phyloP scores from a whole-genome alignment of 2,888 invertebrate species.

The Emesis russula region DNA sequence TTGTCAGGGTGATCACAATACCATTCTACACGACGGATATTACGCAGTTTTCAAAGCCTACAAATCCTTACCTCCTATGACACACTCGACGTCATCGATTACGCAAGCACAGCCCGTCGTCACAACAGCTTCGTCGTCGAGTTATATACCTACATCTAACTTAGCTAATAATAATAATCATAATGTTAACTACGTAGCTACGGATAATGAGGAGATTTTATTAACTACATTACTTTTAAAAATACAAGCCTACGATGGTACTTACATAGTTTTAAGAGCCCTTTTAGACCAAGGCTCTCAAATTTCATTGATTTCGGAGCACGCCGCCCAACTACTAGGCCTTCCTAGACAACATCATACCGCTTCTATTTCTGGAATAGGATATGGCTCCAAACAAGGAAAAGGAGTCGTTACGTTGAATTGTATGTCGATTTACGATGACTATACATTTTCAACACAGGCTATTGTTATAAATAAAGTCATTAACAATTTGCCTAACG shows the following conservation, averaged over 20 bases:
- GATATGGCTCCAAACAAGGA: background rate
- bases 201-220: slow-evolving; percentile 22
- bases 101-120: slow-evolving; percentile 4
- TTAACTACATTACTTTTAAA: slow-evolving; percentile 37
- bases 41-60: background rate
- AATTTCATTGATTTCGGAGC: slow-evolving; percentile 43
- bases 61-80: background rate
- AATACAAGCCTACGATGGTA: slow-evolving; percentile 35
- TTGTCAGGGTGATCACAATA: slow-evolving; percentile 9
- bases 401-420: slow-evolving; percentile 1
- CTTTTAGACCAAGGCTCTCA: slow-evolving; percentile 45
- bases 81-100: slow-evolving; percentile 32
- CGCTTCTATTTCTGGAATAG: slow-evolving; percentile 38
- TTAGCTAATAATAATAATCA: slow-evolving; percentile 24
- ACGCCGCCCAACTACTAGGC: slow-evolving; percentile 32
- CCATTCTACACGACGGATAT: slow-evolving; percentile 34
- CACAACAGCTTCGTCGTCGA: background rate
- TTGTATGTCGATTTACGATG: slow-evolving; percentile 20
- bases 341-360: slow-evolving; percentile 16
- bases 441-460: slow-evolving; percentile 13
- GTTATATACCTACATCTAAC: background rate
- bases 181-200: background rate
- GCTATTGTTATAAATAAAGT: slow-evolving; percentile 1
- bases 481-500: slow-evolving; percentile 20
- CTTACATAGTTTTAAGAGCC: slow-evolving; percentile 1